phyloP scores from a whole-genome alignment of 2,113 vertebrate genomes.

The Aspidoscelis tigris region DNA sequence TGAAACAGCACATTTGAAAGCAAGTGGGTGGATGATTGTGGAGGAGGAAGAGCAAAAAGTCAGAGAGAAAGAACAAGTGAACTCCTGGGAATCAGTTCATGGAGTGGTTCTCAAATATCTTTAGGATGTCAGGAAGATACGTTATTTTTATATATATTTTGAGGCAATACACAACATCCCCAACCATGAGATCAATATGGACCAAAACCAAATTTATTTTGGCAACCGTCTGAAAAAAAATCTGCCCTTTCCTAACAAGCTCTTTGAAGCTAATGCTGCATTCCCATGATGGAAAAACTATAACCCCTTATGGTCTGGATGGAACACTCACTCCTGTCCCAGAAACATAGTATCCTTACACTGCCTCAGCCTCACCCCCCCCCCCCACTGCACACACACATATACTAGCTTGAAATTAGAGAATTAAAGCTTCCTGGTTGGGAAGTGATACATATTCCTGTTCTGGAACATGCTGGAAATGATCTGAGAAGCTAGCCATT shows the following conservation, averaged over 20 bases:
- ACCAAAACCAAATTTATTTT: slow-evolving; percentile 72
- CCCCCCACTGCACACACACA: too few species aligned
- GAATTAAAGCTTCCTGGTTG: too few species aligned
- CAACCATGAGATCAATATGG: slow-evolving; percentile 62
- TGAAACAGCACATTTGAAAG: slow-evolving; percentile 74
- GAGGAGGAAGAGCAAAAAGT: slow-evolving; percentile 76
- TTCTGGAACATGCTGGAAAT: too few species aligned
- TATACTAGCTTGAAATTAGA: too few species aligned
- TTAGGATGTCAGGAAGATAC: slow-evolving; percentile 63
- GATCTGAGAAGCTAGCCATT: too few species aligned
- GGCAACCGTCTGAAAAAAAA: slow-evolving; percentile 69
- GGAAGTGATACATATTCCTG: too few species aligned
- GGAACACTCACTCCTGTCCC: too few species aligned
- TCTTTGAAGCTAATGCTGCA: too few species aligned
- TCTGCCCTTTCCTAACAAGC: slow-evolving; percentile 47
- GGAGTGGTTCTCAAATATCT: slow-evolving; percentile 54
- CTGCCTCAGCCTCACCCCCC: too few species aligned
- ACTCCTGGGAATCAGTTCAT: slow-evolving; percentile 66
- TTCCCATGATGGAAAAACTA: too few species aligned
- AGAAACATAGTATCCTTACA: too few species aligned
- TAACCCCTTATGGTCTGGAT: too few species aligned
- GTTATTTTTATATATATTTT: slow-evolving; percentile 66
- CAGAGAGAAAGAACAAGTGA: slow-evolving; percentile 67
- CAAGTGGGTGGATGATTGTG: slow-evolving; percentile 77
- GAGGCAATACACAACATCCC: slow-evolving; percentile 77